These are phyloP conservation scores for Apomyelois bistriatella DNA, from an alignment of 2,888 invertebrate species.

Conservation along the genomic window DNA sequence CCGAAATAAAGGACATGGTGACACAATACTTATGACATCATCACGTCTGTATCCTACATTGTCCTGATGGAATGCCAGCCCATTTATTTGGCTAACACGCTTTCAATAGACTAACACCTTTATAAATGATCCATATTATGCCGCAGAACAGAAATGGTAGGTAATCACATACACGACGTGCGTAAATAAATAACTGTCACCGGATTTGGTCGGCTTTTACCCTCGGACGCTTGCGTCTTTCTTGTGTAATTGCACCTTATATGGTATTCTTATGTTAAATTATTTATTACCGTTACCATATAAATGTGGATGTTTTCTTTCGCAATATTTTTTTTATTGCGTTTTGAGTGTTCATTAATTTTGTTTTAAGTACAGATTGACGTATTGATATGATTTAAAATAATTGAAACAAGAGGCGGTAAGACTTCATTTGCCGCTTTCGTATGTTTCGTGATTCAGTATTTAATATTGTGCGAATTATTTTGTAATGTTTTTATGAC, in stretches of 20 bases:
- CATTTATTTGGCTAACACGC: slow-evolving; percentile 33
- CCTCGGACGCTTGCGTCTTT: slow-evolving; percentile 22
- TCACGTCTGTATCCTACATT: slow-evolving; percentile 25
- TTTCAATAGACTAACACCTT: slow-evolving; percentile 13
- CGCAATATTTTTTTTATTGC: slow-evolving; percentile 8
- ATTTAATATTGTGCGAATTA: slow-evolving; percentile 2
- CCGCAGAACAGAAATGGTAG: slow-evolving; percentile 29
- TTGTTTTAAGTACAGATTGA: slow-evolving; percentile 7
- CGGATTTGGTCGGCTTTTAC: slow-evolving; percentile 27
- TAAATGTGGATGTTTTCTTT: slow-evolving; percentile 10
- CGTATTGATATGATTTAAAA: slow-evolving; percentile 6
- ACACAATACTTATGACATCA: slow-evolving; percentile 8
- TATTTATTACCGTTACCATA: slow-evolving; percentile 6
- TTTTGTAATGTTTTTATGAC: background rate
- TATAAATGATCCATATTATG: slow-evolving; percentile 12
- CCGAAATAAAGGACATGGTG: background rate
- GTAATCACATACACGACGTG: slow-evolving; percentile 23
- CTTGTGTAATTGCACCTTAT: slow-evolving; percentile 11
- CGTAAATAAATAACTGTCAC: slow-evolving; percentile 45
- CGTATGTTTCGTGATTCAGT: background rate
- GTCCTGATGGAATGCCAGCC: slow-evolving; percentile 32
- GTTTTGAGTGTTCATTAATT: slow-evolving; percentile 2
- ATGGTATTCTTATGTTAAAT: slow-evolving; percentile 8
- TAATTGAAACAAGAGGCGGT: slow-evolving; percentile 7
- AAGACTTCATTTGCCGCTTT: slow-evolving; percentile 3